Conservation (phyloP, 1,140 invertebrate species). For the Magallana angulata region DNA sequence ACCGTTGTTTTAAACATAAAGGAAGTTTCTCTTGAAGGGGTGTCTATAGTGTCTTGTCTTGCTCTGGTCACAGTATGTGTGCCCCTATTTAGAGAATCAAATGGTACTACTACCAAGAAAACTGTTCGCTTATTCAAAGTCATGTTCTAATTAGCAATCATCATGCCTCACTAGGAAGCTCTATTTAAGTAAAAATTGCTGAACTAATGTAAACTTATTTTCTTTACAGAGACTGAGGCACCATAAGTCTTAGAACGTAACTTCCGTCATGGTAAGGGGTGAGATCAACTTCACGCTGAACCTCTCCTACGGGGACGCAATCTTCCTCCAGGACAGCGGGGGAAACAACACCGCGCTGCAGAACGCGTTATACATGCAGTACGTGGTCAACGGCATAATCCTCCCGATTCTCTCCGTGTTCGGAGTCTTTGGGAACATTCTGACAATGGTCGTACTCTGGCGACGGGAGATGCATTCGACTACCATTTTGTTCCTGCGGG, state of each 20-base stretch:
- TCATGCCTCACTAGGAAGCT: background rate
- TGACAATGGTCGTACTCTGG: slow-evolving; percentile 77
- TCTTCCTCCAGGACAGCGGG: slow-evolving; percentile 61
- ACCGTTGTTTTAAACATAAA: background rate
- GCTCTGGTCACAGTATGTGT: slow-evolving; percentile 1
- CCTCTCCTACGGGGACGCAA: slow-evolving; percentile 65
- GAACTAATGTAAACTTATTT: background rate
- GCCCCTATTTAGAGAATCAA: background rate
- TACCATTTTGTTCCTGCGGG: slow-evolving; percentile 75
- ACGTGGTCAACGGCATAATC: slow-evolving; percentile 73
- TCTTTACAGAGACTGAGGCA: background rate
- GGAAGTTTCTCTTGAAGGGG: background rate
- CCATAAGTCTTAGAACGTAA: background rate
- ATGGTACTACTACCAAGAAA: background rate
- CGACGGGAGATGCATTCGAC: slow-evolving; percentile 75
- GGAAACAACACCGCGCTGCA: slow-evolving; percentile 48
- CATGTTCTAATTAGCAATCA: background rate
- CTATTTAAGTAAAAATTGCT: background rate
- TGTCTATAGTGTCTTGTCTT: background rate
- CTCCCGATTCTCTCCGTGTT: slow-evolving; percentile 69
- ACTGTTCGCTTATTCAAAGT: background rate
- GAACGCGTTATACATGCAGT: slow-evolving; percentile 65
- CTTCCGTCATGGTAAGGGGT: slow-evolving; percentile 53
- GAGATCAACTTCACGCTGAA: slow-evolving; percentile 73
- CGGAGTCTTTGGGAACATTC: slow-evolving; percentile 76